Conservation (phyloP, 2,113 vertebrate species). For the Acanthisitta chloris region DNA sequence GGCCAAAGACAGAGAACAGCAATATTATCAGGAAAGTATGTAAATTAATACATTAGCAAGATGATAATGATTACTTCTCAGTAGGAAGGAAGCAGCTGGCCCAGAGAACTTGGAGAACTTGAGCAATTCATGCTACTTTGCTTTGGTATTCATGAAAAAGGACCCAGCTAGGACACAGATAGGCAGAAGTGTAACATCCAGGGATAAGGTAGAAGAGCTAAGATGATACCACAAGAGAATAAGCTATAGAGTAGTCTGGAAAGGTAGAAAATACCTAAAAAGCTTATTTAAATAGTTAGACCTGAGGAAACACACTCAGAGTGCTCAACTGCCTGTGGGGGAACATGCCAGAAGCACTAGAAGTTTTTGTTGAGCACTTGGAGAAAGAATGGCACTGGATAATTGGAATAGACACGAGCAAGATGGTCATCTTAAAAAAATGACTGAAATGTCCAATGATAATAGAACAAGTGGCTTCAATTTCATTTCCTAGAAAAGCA, state of each 20-base stretch:
- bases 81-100: neutral
- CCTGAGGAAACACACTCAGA: neutral
- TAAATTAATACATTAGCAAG: neutral
- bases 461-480: neutral
- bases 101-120: neutral
- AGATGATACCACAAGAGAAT: neutral
- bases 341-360: neutral
- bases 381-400: neutral
- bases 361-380: neutral
- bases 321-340: neutral
- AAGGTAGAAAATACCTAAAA: neutral
- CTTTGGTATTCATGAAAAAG: neutral
- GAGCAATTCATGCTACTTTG: neutral
- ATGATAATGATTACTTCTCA: neutral
- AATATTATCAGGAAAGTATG: neutral
- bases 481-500: neutral
- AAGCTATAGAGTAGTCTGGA: neutral
- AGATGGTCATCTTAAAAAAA: neutral
- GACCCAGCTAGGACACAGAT: fast-evolving
- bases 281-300: neutral
- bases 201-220: neutral
- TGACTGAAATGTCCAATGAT: neutral
- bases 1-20: neutral
- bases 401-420: neutral
- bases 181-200: neutral